Evolutionary conservation across 2,113 vertebrate genomes (phyloP).

Genomic region (Macrotus californicus): DNA sequence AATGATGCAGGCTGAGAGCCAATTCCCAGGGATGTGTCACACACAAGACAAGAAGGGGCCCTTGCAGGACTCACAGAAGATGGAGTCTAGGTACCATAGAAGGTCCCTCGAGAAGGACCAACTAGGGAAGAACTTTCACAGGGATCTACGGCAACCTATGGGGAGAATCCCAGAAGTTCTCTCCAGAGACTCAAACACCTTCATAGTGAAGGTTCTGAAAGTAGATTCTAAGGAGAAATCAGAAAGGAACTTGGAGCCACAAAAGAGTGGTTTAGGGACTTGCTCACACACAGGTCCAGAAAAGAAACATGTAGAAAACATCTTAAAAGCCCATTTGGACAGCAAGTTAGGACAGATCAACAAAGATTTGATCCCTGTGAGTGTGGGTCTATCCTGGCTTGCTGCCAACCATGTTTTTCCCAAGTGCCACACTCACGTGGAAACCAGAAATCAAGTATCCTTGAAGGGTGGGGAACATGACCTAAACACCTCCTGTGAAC

Average conservation of each 20-base stretch:
- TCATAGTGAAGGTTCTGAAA: neutral
- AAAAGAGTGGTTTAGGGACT: neutral
- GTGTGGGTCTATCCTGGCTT: neutral
- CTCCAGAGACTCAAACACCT: neutral
- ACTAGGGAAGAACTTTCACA: accelerated
- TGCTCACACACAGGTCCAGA: neutral
- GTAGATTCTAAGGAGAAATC: neutral
- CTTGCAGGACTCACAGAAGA: neutral
- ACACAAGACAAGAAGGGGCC: neutral
- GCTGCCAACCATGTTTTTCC: accelerated
- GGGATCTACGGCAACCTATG: neutral
- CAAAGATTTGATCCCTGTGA: neutral
- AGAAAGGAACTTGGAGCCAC: neutral
- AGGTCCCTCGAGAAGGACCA: neutral
- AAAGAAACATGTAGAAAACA: neutral
- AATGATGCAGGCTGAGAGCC: no score
- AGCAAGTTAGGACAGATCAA: neutral
- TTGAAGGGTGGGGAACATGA: accelerated
- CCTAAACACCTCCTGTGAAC: neutral
- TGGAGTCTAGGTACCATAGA: no score
- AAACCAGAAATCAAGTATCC: accelerated
- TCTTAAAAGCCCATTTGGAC: accelerated
- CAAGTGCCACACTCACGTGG: accelerated
- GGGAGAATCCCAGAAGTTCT: neutral
- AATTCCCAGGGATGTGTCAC: accelerated